Percentiles rank a stretch among this genome's conserved stretches.
These are phyloP conservation scores for Thomomys bottae DNA, from an alignment of 2,113 vertebrate genomes.

Conservation along the genomic window DNA sequence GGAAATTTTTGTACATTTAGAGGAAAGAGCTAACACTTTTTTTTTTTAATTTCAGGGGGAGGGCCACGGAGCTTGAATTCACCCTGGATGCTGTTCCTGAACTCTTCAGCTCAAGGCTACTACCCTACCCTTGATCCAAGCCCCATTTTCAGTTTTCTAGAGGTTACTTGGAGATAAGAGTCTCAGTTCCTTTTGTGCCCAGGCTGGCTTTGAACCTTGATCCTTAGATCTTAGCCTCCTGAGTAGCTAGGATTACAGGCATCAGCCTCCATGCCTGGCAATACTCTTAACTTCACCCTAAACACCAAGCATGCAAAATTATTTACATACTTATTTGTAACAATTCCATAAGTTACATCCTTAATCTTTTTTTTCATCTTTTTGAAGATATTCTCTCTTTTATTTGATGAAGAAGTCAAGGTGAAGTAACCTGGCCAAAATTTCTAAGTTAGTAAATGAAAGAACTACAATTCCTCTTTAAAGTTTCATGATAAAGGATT, in stretches of 20 bases:
- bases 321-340: background rate
- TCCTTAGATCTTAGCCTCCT: too few relatives aligned
- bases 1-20: background rate
- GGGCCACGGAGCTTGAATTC: too few relatives aligned
- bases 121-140: too few relatives aligned
- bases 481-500: background rate
- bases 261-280: too few relatives aligned
- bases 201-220: too few relatives aligned
- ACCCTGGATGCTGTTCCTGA: too few relatives aligned
- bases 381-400: background rate
- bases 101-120: too few relatives aligned
- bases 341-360: background rate
- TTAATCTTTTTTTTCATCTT: background rate
- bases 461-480: background rate
- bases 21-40: conserved; percentile 2
- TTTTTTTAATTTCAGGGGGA: too few relatives aligned
- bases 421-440: background rate
- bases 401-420: background rate
- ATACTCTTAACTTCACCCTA: background rate
- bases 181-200: too few relatives aligned
- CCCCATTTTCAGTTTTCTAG: too few relatives aligned
- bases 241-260: too few relatives aligned
- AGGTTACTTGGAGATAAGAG: too few relatives aligned
- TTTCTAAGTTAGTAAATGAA: conserved; percentile 1
- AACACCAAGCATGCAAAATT: background rate